Evolutionary conservation across 2,797 vertebrate genomes (phyloP), one percentile per base, ranked within the genome.

Genomic region (Sphaeramia orbicularis): DNA sequence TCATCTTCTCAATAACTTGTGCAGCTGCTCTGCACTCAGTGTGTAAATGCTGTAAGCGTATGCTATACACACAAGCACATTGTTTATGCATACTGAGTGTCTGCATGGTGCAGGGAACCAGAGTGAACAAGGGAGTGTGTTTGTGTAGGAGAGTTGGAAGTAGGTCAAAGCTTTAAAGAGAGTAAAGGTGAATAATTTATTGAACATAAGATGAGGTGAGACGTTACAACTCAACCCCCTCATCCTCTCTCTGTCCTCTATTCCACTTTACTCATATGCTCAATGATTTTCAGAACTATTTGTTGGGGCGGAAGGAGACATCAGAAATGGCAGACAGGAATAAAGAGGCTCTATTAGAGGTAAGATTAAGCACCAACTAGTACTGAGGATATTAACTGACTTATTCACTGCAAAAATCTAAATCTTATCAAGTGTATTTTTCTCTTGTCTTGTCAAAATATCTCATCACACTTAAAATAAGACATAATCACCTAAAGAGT

Each of bases 271-370:
- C 24, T 27, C 6, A 27, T 27, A 6, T 6, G 5, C 24, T 27
- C 24, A 27, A 27, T 27, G 24, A 6, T 27, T 27, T 27, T 27
- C 84, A 99, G 98, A 99, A 99, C 93, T 99, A 98, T 81, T 95
- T 99, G 86, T 81, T 99, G 84, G 97, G 98, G 76, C 96, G 95
- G 80, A 99, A 96, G 83, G 98, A 99, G 92, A 98, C 96, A 0
- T 96, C 93, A 42, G 98, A 99, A 86, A 98, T 99, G 96, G 95
- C 96, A 41, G 98, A 99, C 74, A 95, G 97, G 87, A 99, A 99
- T 91, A 99, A 99, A 91, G 98, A 99, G 83, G 97, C 98, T 56
- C 86, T 99, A 6, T 79, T 99, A 56, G 98, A 99, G 97, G 98
- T 99, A 27, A 27, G 0, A 21, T 67, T n/a, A 21, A 21, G 19